phyloP scores from a whole-genome alignment of 1,140 invertebrate genomes.

The Agrilus planipennis region DNA sequence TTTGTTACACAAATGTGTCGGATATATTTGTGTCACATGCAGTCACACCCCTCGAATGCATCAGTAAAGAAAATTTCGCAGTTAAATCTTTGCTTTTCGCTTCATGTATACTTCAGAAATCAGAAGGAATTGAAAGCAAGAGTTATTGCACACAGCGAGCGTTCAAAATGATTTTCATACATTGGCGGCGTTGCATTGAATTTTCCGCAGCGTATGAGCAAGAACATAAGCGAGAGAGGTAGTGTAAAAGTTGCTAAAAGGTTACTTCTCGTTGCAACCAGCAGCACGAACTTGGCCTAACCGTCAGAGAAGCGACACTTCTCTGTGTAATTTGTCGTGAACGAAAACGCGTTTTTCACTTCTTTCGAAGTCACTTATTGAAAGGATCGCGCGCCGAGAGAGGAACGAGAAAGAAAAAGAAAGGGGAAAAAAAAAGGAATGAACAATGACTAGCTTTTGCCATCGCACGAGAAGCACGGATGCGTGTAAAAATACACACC shows the following conservation, averaged over 20 bases:
- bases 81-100: no score
- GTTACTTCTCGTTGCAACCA: background rate
- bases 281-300: background rate
- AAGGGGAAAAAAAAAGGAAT: no score
- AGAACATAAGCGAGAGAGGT: background rate
- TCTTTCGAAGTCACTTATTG: background rate
- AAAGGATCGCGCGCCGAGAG: background rate
- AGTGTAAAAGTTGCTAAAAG: background rate
- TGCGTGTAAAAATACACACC: constrained; percentile 11
- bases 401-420: no score
- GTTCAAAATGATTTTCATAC: background rate
- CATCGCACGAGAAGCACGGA: constrained; percentile 8
- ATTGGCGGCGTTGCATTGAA: background rate
- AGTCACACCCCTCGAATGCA: no score
- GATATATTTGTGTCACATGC: no score
- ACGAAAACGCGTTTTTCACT: no score
- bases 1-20: no score
- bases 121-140: no score
- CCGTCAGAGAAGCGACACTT: background rate
- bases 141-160: no score
- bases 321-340: no score
- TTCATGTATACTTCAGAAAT: no score
- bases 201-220: background rate
- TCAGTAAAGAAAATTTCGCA: no score
- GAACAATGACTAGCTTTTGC: constrained; percentile 5